These are phyloP conservation scores for Tragelaphus imberbis DNA, from an alignment of 2,113 vertebrate genomes.

Conservation along the genomic window DNA sequence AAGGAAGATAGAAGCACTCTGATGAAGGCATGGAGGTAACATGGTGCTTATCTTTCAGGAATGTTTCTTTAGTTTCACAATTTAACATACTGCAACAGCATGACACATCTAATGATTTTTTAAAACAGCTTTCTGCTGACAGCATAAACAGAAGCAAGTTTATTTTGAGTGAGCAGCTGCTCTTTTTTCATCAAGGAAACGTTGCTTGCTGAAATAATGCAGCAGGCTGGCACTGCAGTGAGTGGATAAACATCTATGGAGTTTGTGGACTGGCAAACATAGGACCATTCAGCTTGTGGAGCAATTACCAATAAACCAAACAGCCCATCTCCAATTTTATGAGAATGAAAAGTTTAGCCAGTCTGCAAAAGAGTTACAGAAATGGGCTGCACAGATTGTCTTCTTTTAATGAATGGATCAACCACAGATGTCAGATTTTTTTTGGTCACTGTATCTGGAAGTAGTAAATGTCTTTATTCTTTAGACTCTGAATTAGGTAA, in stretches of 20 bases:
- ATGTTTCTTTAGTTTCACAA: neutral
- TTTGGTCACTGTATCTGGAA: neutral
- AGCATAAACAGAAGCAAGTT: constrained; percentile 61
- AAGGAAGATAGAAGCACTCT: neutral
- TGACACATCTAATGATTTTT: constrained; percentile 53
- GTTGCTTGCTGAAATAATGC: constrained; percentile 49
- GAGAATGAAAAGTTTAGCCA: constrained; percentile 55
- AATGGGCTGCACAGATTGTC: constrained; percentile 32
- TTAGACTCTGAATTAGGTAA: neutral
- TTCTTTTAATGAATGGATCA: constrained; percentile 56
- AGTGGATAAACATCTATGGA: constrained; percentile 28
- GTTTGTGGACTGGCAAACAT: constrained; percentile 69
- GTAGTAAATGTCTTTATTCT: neutral
- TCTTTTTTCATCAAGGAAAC: constrained; percentile 58
- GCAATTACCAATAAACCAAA: constrained; percentile 74
- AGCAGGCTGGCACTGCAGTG: neutral
- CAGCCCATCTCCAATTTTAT: constrained; percentile 66
- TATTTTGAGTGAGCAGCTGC: constrained; percentile 73
- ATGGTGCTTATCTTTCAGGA: neutral
- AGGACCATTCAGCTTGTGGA: constrained; percentile 27
- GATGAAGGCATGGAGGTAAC: neutral
- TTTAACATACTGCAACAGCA: constrained; percentile 62
- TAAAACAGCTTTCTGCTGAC: constrained; percentile 69
- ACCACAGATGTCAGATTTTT: constrained; percentile 34
- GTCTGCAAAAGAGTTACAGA: constrained; percentile 35